A percentile compares a stretch with the other conserved stretches of the same genome.
Conservation (phyloP, 1,140 invertebrate species). For the Spodoptera litura region DNA sequence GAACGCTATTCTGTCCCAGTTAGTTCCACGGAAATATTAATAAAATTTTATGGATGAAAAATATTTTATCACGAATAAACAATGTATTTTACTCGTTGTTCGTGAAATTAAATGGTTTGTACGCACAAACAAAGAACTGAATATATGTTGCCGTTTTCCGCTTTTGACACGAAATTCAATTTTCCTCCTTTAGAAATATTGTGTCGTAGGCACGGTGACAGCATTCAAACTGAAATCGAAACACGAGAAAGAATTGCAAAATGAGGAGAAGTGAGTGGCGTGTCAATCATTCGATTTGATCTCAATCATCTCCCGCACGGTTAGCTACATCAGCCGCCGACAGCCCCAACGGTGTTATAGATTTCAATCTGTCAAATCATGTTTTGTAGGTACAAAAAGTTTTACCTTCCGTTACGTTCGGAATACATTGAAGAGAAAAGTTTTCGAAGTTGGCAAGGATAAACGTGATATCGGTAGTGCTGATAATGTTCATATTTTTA, state of each 20-base stretch:
- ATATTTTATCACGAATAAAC: slow-evolving; percentile 27
- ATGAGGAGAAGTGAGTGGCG: slow-evolving; percentile 18
- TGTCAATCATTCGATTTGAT: slow-evolving; percentile 44
- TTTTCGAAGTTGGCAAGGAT: slow-evolving; percentile 33
- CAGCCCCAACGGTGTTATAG: slow-evolving; percentile 41
- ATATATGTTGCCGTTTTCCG: slow-evolving; percentile 21
- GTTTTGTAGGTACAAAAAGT: slow-evolving; percentile 43
- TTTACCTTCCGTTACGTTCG: slow-evolving; percentile 18
- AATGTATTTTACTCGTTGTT: slow-evolving; percentile 16
- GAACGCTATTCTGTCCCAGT: slow-evolving; percentile 49
- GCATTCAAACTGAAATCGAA: slow-evolving; percentile 34
- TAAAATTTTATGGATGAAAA: slow-evolving; percentile 38
- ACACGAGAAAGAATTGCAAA: slow-evolving; percentile 32
- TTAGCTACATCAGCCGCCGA: slow-evolving; percentile 21
- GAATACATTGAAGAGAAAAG: slow-evolving; percentile 33
- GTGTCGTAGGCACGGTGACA: slow-evolving; percentile 14
- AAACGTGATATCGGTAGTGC: slow-evolving; percentile 26
- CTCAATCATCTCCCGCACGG: slow-evolving; percentile 38
- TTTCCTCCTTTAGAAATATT: slow-evolving; percentile 33
- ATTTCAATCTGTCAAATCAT: slow-evolving; percentile 51
- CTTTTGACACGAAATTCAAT: slow-evolving; percentile 16
- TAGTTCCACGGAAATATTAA: slow-evolving; percentile 33
- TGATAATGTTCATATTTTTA: slow-evolving; percentile 32
- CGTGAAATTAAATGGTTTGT: slow-evolving; percentile 19
- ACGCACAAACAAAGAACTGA: slow-evolving; percentile 6